These are phyloP conservation scores for Phyllostomus hastatus DNA, from an alignment of 2,113 vertebrate genomes.

Conservation along the genomic window DNA sequence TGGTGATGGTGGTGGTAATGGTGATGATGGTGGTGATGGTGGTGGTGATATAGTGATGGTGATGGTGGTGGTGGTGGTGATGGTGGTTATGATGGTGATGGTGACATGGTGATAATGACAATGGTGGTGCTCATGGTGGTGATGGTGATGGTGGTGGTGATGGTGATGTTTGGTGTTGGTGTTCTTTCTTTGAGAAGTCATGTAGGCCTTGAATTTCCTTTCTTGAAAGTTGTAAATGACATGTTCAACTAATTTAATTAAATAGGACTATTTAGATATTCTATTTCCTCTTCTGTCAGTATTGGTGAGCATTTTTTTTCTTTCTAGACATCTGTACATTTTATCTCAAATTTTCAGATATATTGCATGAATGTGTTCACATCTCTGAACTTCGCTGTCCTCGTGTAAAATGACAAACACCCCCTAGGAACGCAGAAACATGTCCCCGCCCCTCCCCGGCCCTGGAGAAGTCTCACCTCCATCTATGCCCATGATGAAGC, in stretches of 20 bases:
- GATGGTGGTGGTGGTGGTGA: fast-evolving
- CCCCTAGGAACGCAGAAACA: not conserved
- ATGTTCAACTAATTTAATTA: not conserved
- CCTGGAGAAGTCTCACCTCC: slow-evolving; percentile 83
- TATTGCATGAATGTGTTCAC: not conserved
- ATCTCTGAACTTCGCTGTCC: not conserved
- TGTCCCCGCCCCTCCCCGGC: no score
- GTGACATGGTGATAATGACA: fast-evolving
- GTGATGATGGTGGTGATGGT: fast-evolving
- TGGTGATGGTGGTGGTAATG: fast-evolving
- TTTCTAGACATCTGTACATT: not conserved
- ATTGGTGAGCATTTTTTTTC: not conserved
- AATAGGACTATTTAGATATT: not conserved
- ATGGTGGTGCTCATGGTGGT: not conserved
- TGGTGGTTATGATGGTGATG: fast-evolving
- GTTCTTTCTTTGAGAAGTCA: not conserved
- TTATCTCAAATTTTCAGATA: not conserved
- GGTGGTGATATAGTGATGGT: fast-evolving
- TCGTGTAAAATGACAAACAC: not conserved
- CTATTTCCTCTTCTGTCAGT: not conserved
- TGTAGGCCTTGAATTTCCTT: not conserved
- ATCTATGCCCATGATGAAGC: slow-evolving; percentile 91
- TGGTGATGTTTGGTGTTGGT: no score
- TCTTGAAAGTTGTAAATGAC: not conserved
- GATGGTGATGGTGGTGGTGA: fast-evolving